These are phyloP conservation scores for Vulpes vulpes DNA, from an alignment of 2,113 vertebrate genomes.

Conservation along the genomic window DNA sequence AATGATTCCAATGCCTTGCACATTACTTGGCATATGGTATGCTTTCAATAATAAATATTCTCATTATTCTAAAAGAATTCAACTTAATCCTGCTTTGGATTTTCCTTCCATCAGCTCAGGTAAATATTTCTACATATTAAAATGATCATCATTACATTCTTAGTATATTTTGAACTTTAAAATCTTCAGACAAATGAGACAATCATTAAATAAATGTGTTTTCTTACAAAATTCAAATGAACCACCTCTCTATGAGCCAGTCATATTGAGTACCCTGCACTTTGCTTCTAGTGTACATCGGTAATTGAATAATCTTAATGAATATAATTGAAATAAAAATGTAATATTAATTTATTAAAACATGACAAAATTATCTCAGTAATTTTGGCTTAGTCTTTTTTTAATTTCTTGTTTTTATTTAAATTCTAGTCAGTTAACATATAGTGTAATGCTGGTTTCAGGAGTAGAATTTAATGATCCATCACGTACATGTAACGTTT, in stretches of 20 bases:
- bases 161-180: constrained; percentile 37
- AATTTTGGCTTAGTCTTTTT: background rate
- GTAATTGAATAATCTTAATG: background rate
- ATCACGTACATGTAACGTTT: background rate
- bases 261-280: background rate
- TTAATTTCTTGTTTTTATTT: background rate
- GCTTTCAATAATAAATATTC: background rate
- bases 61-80: background rate
- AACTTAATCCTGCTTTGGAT: background rate
- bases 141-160: background rate
- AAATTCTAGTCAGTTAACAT: background rate
- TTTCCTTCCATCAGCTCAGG: background rate
- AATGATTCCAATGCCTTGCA: background rate
- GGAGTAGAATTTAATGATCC: background rate
- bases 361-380: background rate
- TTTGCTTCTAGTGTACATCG: background rate
- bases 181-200: background rate
- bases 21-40: background rate
- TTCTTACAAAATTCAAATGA: background rate
- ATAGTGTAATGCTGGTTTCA: background rate
- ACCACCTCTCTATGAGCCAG: background rate
- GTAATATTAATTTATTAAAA: constrained; percentile 5
- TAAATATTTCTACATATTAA: constrained; percentile 4
- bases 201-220: background rate
- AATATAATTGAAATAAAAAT: background rate